Base-by-base conservation (phyloP, 2,113 vertebrate species). In the Epinephelus moara region DNA sequence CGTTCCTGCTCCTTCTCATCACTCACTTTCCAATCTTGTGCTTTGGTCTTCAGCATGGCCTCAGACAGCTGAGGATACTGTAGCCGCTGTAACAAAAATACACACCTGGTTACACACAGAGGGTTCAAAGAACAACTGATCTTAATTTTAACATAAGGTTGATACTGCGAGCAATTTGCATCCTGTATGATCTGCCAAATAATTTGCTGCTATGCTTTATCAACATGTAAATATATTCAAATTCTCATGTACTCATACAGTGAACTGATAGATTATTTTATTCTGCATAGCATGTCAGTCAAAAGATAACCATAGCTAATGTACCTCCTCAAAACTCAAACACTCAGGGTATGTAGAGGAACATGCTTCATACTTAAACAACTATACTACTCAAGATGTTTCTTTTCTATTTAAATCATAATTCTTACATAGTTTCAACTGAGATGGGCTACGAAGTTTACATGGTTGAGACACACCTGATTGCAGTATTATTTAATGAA, bases 11-110 rank as follows among this genome's bases (percentile, higher is more conserved):
- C 86, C 53, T 74, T 92, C 11, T 79, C 61, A 4, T 94, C 90
- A 5, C 0, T 66, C 4, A 1, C 6, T 78, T 89, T 93, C 86
- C 89, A 93, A 4, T 0, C 0, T 57, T 19, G 3, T 14, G 90
- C 93, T 82, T 81, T 91, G 50, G 0, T 21, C 25, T 19, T 12
- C 1, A 91, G 9, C 10, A 40, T 21, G 0, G 6, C 33, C 10
- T 89, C 79, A 0, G n/a, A 10, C 76, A 92, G 42, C 5, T 73
- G 6, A 14, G 90, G 89, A 59, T 88, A 66, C 78, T 93, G 89
- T 1, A 78, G 74, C 19, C 40, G 62, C 94, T 92, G 85, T 33
- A 15, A 61, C 13, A 53, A 1, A 19, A 63, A 70, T 0, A 66
- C 61, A 57, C 4, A 1, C 13, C n/a, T 21, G 9, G 45, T 77